These are phyloP conservation scores for Lateolabrax maculatus DNA, from an alignment of 2,797 vertebrate species.

Conservation along the genomic window DNA sequence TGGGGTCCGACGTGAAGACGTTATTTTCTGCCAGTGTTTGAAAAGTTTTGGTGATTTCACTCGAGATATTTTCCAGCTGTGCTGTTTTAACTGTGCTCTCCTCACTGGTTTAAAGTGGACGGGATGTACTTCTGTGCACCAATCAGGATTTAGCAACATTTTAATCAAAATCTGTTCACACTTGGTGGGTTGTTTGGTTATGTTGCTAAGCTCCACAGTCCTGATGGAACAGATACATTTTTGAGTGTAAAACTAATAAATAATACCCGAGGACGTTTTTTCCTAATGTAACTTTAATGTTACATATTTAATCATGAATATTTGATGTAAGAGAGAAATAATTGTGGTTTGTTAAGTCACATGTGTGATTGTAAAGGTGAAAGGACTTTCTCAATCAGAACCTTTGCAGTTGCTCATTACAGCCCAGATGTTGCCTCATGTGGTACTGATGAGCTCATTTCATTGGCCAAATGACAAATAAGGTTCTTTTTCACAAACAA, in stretches of 20 bases:
- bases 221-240: not conserved
- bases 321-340: not conserved
- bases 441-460: constrained; percentile 75
- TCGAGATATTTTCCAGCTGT: not conserved
- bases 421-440: constrained; percentile 75
- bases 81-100: not conserved
- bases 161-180: not conserved
- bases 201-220: not conserved
- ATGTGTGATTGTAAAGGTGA: constrained; percentile 19
- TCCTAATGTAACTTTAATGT: not conserved
- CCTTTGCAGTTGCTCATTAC: constrained; percentile 64
- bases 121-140: not conserved
- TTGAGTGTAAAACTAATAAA: not conserved
- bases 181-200: not conserved
- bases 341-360: not conserved
- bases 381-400: constrained; percentile 43
- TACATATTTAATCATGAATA: not conserved
- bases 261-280: not conserved
- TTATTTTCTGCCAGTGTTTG: too few species aligned
- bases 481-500: constrained; percentile 55
- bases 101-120: not conserved
- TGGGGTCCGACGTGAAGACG: not conserved
- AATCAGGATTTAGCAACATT: not conserved
- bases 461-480: constrained; percentile 69
- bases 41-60: not conserved